Base-by-base conservation (phyloP, 1,140 invertebrate genomes). In the Halictus rubicundus region DNA sequence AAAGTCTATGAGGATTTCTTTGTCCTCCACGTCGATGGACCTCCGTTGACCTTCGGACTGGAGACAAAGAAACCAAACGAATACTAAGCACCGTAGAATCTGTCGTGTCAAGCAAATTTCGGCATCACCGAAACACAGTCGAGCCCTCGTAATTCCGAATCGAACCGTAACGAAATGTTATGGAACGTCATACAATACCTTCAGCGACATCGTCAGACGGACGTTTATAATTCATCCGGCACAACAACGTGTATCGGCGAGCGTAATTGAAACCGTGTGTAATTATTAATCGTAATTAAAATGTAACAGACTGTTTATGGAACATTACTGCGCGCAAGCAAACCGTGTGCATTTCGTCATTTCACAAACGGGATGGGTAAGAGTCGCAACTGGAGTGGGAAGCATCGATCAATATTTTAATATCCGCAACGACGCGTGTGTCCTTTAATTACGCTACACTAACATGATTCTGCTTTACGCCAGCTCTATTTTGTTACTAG, bases 1-100 rank as follows among this genome's bases (percentile, higher is more conserved):
- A 89, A 97, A 97, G 90, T 97, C 96, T 82, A 97, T 97, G 64
- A 97, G 95, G 75, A 97, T 97, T 92, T 97, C 97, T 87, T 96
- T 95, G 89, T 96, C 96, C 82, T 96, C 95, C 64, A 93, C 91
- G 65, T 95, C 94, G 77, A 82, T 6, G 32, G 88, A 87, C 9
- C 81, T 89, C 68, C 79, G 87, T 39, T 82, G 86, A 63, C 76
- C 85, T 77, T 88, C 64, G 27, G 42, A 54, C 76, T 82, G 42
- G 39, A 32, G 32, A 76, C 54, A 42, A 52, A n/a, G 10, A 27
- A 63, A 27, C 7, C 16, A 2, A 1, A 46, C 42, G 27, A 59
- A n/a, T 57, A n/a, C 54, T n/a, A 1, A n/a, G 0, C 5, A n/a
- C 2, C 16, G 14, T 6, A 32, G 32, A 32, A 32, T 32, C 32